Base-by-base conservation (phyloP, 2,888 invertebrate genomes). In the Oscheius sp. region DNA sequence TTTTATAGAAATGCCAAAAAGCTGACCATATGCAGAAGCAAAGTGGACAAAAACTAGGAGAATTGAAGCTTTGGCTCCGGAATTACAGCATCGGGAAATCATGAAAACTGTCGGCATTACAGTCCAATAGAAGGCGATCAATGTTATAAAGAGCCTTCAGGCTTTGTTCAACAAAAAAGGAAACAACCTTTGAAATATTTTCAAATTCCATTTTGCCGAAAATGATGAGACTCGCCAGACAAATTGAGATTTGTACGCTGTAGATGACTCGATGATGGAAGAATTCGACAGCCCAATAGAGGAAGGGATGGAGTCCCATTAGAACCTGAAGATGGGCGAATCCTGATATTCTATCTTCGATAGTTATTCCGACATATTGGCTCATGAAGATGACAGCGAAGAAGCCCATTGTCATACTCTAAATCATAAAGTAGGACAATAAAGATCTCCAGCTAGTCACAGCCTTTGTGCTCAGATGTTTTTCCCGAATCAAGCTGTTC, bases 301-400 rank as follows among this genome's bases (percentile, higher is more conserved):
- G 68, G 20, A 71, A 46, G 12, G 70, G 73, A 27, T 78, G 70
- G 25, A 83, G 61, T 34, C 76, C 79, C 12, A 82, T 81, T 23
- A 83, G 70, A 34, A 78, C 58, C 66, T 82, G 76, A 75, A 78
- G 81, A 65, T 82, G 81, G 48, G 78, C 78, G 66, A 82, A 82
- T 29, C 71, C 65, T 8, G 65, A 53, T 1, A 58, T 29, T 6
- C 71, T 71, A 5, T 82, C 83, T 33, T 81, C 83, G 1, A 82
- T 74, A 55, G 80, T 23, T 23, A 72, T 68, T 53, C 76, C 67
- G 12, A 73, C 46, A 15, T 78, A 74, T 4, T 75, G 65, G 29
- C 75, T 73, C 10, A 74, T 71, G n/a, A n/a, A n/a, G n/a, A n/a
- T n/a, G n/a, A n/a, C n/a, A n/a, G n/a, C n/a, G n/a, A n/a, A n/a